Percentiles rank a stretch among this genome's conserved stretches.
Evolutionary conservation across 2,797 vertebrate genomes (phyloP).

Genomic region (Pipistrellus pygmaeus): DNA sequence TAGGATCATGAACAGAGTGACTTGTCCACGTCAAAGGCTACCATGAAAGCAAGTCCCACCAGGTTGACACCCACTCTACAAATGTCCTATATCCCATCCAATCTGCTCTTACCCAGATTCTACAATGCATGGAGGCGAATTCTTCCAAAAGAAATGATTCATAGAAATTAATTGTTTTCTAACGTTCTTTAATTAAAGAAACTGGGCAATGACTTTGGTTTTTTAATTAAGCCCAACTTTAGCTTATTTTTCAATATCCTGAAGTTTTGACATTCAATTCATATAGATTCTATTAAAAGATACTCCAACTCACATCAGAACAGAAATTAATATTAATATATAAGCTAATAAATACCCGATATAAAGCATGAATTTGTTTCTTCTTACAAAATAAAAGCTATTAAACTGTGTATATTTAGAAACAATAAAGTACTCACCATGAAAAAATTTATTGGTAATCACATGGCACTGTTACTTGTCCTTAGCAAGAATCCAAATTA

Average conservation of each 20-base stretch:
- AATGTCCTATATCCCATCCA: neutral
- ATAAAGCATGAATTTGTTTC: neutral
- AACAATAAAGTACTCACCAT: conserved; percentile 33
- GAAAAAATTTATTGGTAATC: neutral
- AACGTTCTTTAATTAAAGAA: conserved; percentile 70
- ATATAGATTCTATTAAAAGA: conserved; percentile 59
- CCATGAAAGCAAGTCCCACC: neutral
- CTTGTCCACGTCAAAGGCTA: neutral
- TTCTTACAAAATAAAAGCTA: conserved; percentile 16
- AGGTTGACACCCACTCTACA: neutral
- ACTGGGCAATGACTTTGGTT: conserved; percentile 39
- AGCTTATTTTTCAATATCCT: conserved; percentile 68
- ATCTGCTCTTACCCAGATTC: neutral
- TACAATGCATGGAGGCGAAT: neutral
- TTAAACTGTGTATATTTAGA: conserved; percentile 8
- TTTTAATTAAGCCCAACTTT: conserved; percentile 69
- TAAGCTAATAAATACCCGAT: conserved; percentile 11
- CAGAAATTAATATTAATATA: conserved; percentile 52
- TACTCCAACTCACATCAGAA: neutral
- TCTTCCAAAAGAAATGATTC: conserved; percentile 59
- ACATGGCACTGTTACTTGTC: neutral
- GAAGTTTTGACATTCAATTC: conserved; percentile 52
- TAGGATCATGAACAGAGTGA: neutral
- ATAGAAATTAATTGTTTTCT: conserved; percentile 63
- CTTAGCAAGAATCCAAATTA: neutral